Base-by-base conservation (phyloP, 2,797 vertebrate species). In the Hirundo rustica region DNA sequence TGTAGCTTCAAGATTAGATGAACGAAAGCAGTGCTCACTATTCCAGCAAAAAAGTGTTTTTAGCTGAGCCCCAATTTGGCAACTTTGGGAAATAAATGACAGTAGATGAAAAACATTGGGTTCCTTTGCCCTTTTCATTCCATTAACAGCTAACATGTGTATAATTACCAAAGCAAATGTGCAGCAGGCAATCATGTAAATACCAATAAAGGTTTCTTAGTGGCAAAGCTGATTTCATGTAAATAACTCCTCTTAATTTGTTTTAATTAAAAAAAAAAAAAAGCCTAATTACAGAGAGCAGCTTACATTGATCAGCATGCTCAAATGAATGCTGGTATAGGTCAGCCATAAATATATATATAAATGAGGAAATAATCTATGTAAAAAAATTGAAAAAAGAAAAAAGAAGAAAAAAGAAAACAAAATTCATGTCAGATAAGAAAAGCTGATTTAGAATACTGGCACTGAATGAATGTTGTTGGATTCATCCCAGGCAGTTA, bases 151-250 rank as follows among this genome's bases (percentile, higher is more conserved):
- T 74, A 83, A 74, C 16, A 4, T 42, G 30, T 68, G 53, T 40
- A 9, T 71, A 93, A 93, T 94, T 93, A 76, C 42, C 61, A 80
- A 84, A 92, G 86, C 47, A 91, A 94, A 89, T 95, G 57, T 91
- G 61, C 88, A 93, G 74, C 53, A 92, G 68, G 93, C 78, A 95
- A 91, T 95, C 81, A 85, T 77, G 74, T 62, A 96, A 97, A 94
- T 93, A 85, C 81, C 81, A 93, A 80, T 89, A 89, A 92, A 92
- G 50, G 11, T 91, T 94, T 94, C 75, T 71, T 74, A 68, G 90
- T 91, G 72, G 68, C 78, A 91, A 89, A 87, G 72, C 57, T 89
- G 84, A 92, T 95, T 95, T 92, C 61, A 51, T 71, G 88, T 71
- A 83, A 96, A 93, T 96, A 91, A 92, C 85, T 87, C 60, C 61